phyloP scores from a whole-genome alignment of 2,797 vertebrate species.

The Macrochelys suwanniensis region DNA sequence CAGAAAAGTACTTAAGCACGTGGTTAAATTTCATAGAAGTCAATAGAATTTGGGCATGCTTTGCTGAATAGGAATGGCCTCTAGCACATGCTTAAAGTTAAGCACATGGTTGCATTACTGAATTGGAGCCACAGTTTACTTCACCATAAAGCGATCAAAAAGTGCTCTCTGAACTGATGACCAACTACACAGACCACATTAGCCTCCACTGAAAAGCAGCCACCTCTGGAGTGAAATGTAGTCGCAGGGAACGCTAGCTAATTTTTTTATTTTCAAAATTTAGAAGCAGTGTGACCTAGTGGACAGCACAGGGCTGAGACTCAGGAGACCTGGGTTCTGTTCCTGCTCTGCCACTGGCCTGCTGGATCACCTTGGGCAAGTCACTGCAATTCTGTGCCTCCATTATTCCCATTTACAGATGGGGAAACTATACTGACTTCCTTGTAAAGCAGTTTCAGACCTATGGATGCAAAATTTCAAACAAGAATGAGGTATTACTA shows the following conservation, averaged over 20 bases:
- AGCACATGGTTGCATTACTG: too few relatives aligned
- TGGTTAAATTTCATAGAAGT: neutral
- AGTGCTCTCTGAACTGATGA: neutral
- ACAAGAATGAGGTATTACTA: neutral
- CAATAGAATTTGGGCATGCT: accelerated
- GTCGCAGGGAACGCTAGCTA: accelerated
- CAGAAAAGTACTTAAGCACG: accelerated
- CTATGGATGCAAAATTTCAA: neutral
- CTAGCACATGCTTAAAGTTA: accelerated
- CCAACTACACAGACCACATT: neutral
- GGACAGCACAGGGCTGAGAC: neutral
- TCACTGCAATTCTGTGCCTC: neutral
- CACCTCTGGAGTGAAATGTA: neutral
- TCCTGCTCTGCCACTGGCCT: neutral
- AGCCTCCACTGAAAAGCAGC: neutral
- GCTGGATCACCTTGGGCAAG: neutral
- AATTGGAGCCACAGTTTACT: neutral
- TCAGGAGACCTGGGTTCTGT: neutral
- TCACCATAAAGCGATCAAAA: neutral
- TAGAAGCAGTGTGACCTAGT: too few relatives aligned
- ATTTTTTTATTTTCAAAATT: too few relatives aligned
- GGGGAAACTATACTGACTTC: too few relatives aligned
- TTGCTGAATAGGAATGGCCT: neutral
- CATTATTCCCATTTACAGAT: accelerated
- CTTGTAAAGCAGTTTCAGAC: neutral